Evolutionary conservation across 2,113 vertebrate genomes (phyloP).

Genomic region (Python bivittatus): DNA sequence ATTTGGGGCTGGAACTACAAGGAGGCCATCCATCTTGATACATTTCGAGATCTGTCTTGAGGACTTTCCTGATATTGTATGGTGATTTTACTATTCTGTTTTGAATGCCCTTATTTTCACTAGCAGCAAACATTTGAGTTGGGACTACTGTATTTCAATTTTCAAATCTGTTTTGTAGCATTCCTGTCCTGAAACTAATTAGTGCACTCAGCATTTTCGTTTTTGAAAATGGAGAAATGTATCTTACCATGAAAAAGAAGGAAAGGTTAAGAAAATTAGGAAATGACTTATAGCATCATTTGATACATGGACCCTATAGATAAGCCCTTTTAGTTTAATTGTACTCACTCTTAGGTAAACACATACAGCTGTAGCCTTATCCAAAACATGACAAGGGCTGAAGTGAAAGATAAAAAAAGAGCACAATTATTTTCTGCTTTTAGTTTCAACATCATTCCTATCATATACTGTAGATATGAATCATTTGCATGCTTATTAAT

Average conservation of each 20-base stretch:
- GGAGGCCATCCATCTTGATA: constrained; percentile 79
- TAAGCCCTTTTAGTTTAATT: no score
- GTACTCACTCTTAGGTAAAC: no score
- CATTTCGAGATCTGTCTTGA: constrained; percentile 79
- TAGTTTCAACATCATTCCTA: no score
- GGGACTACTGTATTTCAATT: constrained; percentile 71
- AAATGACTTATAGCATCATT: constrained; percentile 2
- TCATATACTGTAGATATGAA: no score
- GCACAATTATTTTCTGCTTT: no score
- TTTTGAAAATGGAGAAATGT: constrained; percentile 74
- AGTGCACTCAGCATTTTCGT: constrained; percentile 74
- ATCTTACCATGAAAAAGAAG: constrained; percentile 67
- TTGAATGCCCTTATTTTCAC: constrained; percentile 68
- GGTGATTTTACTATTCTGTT: constrained; percentile 78
- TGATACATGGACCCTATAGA: no score
- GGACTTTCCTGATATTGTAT: constrained; percentile 82
- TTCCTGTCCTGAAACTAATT: constrained; percentile 78
- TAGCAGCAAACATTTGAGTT: constrained; percentile 74
- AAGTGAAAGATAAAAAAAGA: no score
- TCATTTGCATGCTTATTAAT: no score
- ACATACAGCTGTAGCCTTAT: no score
- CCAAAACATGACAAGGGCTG: no score
- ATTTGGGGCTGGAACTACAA: constrained; percentile 79
- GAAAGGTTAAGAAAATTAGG: constrained; percentile 71
- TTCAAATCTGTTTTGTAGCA: constrained; percentile 79